phyloP scores from a whole-genome alignment of 2,113 vertebrate species.

The Phalacrocorax pelagicus region DNA sequence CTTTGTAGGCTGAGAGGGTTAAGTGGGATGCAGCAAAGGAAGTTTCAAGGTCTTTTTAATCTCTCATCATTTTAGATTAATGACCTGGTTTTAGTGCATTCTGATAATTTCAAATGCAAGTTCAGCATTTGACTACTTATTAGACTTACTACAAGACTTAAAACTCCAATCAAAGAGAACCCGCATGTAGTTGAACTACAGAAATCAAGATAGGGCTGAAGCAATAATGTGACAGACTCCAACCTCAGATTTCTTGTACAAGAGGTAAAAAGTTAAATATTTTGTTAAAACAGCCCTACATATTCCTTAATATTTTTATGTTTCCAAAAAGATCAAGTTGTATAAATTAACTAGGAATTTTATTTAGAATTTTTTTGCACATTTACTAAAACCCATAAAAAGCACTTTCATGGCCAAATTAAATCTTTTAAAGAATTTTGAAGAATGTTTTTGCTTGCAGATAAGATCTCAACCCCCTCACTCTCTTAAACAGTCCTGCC shows the following conservation, averaged over 20 bases:
- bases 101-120: not conserved
- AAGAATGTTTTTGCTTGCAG: not conserved
- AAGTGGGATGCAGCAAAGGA: not conserved
- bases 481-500: not conserved
- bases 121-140: not conserved
- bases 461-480: not conserved
- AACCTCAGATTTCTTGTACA: not conserved
- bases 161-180: not conserved
- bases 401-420: not conserved
- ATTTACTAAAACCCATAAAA: not conserved
- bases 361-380: not conserved
- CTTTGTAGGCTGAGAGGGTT: not conserved
- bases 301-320: not conserved
- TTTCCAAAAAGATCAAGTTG: not conserved
- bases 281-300: not conserved
- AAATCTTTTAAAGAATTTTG: not conserved
- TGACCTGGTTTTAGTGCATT: not conserved
- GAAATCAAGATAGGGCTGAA: not conserved
- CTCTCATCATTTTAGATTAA: not conserved
- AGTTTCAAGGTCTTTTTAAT: conserved; percentile 8
- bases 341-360: not conserved
- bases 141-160: not conserved
- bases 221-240: not conserved
- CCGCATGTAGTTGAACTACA: not conserved
- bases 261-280: not conserved